Evolutionary conservation across 2,888 invertebrate genomes (phyloP), one percentile per base, ranked within the genome.

Genomic region (Caenorhabditis sp.): DNA sequence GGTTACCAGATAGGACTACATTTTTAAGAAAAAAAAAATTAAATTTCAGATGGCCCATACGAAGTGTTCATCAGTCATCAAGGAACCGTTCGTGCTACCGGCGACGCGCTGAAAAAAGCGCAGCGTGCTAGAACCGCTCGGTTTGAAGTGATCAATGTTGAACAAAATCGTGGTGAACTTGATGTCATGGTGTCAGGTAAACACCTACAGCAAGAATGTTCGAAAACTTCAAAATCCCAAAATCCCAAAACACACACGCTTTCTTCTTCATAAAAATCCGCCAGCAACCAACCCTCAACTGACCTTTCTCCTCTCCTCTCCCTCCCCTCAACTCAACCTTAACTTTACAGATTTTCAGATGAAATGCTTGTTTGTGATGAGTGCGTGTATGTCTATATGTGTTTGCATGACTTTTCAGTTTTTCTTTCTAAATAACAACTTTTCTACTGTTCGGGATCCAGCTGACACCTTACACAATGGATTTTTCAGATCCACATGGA

Each of bases 401-500:
- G 69, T 37, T 55, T 76, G 55, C 51, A 60, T 72, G 55, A 51
- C 20, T 53, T 51, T 18, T 58, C 26, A n/a, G n/a, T 61, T 32
- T 40, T 11, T 40, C 13, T 40, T 40, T 69, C 20, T 69, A 20
- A 32, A 11, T 47, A 24, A 22, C 8, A 28, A 26, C n/a, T 11
- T n/a, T n/a, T n/a, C n/a, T n/a, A n/a, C n/a, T n/a, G n/a, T n/a
- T n/a, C n/a, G n/a, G n/a, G n/a, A n/a, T n/a, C n/a, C n/a, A n/a
- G n/a, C n/a, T n/a, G n/a, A n/a, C n/a, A n/a, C n/a, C n/a, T n/a
- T n/a, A n/a, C n/a, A n/a, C n/a, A n/a, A n/a, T n/a, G 32, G 15
- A 51, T 40, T 47, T 26, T 89, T 76, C 85, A 93, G 93, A 93
- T 72, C 92, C 93, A 0, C 92, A 91, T 83, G 93, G 93, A 13